Percentiles rank a stretch among this genome's conserved stretches.
Conservation (phyloP, 1,140 invertebrate genomes). For the Sarcophaga peregrina region DNA sequence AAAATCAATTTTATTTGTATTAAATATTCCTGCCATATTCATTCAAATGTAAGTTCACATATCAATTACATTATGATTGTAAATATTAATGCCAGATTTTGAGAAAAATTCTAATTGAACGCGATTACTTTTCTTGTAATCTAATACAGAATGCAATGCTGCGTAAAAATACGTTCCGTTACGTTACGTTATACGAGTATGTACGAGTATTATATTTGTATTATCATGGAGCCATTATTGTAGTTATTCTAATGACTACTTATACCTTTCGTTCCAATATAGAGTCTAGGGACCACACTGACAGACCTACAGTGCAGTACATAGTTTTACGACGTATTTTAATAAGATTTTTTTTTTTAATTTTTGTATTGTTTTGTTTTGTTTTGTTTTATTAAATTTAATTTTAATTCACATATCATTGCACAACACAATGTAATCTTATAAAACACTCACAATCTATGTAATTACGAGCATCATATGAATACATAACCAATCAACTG, state of each 20-base stretch:
- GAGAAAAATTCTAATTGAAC: no score
- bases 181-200: not conserved
- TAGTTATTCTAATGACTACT: not conserved
- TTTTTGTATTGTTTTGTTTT: no score
- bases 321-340: no score
- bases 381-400: not conserved
- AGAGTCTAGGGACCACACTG: no score
- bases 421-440: slow-evolving; percentile 16
- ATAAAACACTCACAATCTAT: not conserved
- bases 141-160: not conserved
- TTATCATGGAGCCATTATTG: no score
- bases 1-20: no score
- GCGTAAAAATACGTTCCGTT: slow-evolving; percentile 13
- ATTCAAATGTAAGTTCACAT: no score
- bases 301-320: no score
- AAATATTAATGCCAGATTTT: no score
- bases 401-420: not conserved
- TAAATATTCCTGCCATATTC: no score
- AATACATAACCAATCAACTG: not conserved
- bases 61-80: no score
- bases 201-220: not conserved
- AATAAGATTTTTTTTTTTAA: no score
- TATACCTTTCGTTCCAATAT: not conserved
- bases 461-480: not conserved
- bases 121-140: not conserved